Percentiles rank a stretch among this genome's conserved stretches.
Conservation (phyloP, 1,140 invertebrate species). For the Neodiprion pinetum region DNA sequence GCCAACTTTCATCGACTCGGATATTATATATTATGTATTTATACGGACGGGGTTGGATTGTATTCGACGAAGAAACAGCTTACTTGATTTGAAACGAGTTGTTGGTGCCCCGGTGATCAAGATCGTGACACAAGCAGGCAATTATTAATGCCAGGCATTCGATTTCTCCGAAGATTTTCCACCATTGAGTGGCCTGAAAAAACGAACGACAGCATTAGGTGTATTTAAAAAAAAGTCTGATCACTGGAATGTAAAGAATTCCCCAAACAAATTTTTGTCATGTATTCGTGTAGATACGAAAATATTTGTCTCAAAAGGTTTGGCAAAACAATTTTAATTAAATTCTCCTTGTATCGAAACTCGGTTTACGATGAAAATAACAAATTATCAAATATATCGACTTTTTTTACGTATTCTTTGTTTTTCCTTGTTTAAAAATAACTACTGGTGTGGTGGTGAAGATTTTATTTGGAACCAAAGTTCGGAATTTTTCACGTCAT, state of each 20-base stretch:
- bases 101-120: slow-evolving; percentile 96
- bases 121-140: slow-evolving; percentile 95
- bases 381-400: too few relatives aligned
- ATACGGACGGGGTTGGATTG: neutral
- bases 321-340: slow-evolving; percentile 3
- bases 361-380: slow-evolving; percentile 16
- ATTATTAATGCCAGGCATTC: slow-evolving; percentile 94
- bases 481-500: too few relatives aligned
- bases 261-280: neutral
- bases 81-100: slow-evolving; percentile 98
- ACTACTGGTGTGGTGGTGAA: too few relatives aligned
- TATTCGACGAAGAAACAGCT: slow-evolving; percentile 52
- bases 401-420: too few relatives aligned
- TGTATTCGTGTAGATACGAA: neutral
- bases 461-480: too few relatives aligned
- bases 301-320: slow-evolving; percentile 8
- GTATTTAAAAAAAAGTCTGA: neutral
- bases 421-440: too few relatives aligned
- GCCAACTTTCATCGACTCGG: too few relatives aligned
- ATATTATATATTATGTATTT: neutral
- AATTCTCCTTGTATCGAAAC: slow-evolving; percentile 14
- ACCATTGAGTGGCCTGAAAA: slow-evolving; percentile 85
- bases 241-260: slow-evolving; percentile 5
- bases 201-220: slow-evolving; percentile 18
- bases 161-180: slow-evolving; percentile 90